These are phyloP conservation scores for Macropus fuliginosus DNA, from an alignment of 2,797 vertebrate genomes.

Conservation along the genomic window DNA sequence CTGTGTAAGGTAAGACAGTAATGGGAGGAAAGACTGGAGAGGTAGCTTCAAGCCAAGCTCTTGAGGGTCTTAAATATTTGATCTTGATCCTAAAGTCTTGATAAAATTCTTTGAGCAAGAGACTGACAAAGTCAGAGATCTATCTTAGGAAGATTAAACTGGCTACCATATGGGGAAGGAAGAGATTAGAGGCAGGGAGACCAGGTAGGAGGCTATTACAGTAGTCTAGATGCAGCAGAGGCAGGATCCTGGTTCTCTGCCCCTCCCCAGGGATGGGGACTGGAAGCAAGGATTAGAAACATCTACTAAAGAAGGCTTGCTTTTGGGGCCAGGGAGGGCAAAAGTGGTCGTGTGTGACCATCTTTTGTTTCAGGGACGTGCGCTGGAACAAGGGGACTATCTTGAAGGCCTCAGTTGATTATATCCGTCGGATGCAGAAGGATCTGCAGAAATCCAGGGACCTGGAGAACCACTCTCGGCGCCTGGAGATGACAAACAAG, in stretches of 20 bases:
- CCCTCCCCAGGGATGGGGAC: background rate
- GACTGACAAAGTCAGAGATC: background rate
- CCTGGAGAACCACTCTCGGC: constrained; percentile 95
- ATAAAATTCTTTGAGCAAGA: background rate
- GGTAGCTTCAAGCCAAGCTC: background rate
- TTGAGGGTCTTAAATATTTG: background rate
- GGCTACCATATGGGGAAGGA: background rate
- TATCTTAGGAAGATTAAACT: background rate
- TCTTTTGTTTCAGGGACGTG: constrained; percentile 88
- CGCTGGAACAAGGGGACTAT: constrained; percentile 99
- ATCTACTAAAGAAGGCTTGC: background rate
- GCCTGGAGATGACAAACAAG: constrained; percentile 96
- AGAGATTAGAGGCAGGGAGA: background rate
- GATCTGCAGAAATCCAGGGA: constrained; percentile 94
- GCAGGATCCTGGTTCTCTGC: background rate
- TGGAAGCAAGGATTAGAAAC: background rate
- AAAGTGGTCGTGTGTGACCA: background rate
- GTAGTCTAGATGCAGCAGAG: background rate
- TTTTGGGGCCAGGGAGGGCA: background rate
- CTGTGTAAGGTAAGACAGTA: background rate
- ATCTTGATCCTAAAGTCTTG: background rate
- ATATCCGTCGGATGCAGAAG: constrained; percentile 99
- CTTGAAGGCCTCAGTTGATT: constrained; percentile 96
- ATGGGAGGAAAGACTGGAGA: background rate
- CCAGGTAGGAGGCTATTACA: background rate